phyloP scores from a whole-genome alignment of 2,888 invertebrate genomes.

The Deilephila elpenor region DNA sequence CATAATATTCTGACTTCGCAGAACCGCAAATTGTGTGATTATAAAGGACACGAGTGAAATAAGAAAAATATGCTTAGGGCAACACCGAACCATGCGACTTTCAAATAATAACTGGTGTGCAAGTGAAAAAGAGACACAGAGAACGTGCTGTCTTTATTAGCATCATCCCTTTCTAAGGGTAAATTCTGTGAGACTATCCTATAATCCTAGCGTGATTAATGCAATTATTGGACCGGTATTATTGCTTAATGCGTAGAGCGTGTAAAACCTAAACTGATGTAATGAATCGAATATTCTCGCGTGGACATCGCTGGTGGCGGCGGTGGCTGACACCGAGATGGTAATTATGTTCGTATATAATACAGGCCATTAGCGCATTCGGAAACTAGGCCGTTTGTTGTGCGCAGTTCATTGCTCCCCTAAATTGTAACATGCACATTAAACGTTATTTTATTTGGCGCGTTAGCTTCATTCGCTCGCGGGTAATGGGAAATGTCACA shows the following conservation, averaged over 20 bases:
- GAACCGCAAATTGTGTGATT: too few relatives aligned
- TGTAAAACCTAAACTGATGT: not conserved
- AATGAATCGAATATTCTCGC: slow-evolving; percentile 7
- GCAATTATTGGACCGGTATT: not conserved
- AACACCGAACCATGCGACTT: too few relatives aligned
- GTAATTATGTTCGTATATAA: slow-evolving; percentile 39
- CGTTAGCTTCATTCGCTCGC: slow-evolving; percentile 13
- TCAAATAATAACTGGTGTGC: too few relatives aligned
- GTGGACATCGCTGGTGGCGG: slow-evolving; percentile 5
- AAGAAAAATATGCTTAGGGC: too few relatives aligned
- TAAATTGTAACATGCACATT: slow-evolving; percentile 54
- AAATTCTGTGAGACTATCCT: too few relatives aligned
- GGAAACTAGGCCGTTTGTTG: slow-evolving; percentile 53
- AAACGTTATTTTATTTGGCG: slow-evolving; percentile 28
- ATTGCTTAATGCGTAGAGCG: not conserved
- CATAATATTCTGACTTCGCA: too few relatives aligned
- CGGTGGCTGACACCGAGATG: slow-evolving; percentile 19
- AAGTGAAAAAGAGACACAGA: too few relatives aligned
- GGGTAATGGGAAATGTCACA: slow-evolving; percentile 1
- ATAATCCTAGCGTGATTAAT: not conserved
- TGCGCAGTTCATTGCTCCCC: slow-evolving; percentile 53
- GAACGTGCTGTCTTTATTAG: too few relatives aligned
- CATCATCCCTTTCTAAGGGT: too few relatives aligned
- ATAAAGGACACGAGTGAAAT: too few relatives aligned
- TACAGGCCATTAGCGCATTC: slow-evolving; percentile 56